Evolutionary conservation across 2,113 vertebrate genomes (phyloP), one percentile per base, ranked within the genome.

Genomic region (Otus sunia): DNA sequence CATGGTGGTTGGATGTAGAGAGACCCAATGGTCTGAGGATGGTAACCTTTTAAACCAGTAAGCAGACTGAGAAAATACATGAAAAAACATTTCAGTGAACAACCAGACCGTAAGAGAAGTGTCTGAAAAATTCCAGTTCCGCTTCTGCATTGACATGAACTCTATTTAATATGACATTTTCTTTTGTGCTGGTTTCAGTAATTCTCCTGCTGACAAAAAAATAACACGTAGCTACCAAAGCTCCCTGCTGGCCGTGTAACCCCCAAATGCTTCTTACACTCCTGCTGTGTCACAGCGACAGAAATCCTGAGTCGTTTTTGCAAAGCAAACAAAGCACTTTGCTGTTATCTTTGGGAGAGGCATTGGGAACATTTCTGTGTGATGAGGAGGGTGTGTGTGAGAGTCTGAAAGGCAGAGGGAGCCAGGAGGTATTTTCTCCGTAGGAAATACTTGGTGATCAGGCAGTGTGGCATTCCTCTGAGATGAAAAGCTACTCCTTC

Each of bases 401-500:
- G 77, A 94, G 29, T 30, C 66, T 88, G 91, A 88, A 92, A 90
- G 84, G 87, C 69, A 89, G 73, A 95, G 86, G 91, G 83, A 94
- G 94, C 60, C 88, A 95, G 29, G 62, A 96, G 67, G 73, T 63
- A 88, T 92, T 89, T 66, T 56, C 83, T 96, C 45, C 64, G 11
- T 43, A 55, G 69, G 77, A 97, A 95, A 94, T 19, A 73, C 49
- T 77, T 6, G 7, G 73, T 91, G 71, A 60, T 78, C 1, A 5
- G 82, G 96, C 0, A 47, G 91, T 39, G 91, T 76, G 75, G 67
- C 95, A 92, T 97, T 97, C 96, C 92, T 95, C 41, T 15, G 84
- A 96, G 84, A 82, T 96, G 93, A 95, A 84, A 87, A 95, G 39
- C 95, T 87, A 15, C 79, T 95, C 73, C 79, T 95, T 91, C 91